Conservation (phyloP, 2,888 invertebrate species). For the Hirtodrosophila cameraria region DNA sequence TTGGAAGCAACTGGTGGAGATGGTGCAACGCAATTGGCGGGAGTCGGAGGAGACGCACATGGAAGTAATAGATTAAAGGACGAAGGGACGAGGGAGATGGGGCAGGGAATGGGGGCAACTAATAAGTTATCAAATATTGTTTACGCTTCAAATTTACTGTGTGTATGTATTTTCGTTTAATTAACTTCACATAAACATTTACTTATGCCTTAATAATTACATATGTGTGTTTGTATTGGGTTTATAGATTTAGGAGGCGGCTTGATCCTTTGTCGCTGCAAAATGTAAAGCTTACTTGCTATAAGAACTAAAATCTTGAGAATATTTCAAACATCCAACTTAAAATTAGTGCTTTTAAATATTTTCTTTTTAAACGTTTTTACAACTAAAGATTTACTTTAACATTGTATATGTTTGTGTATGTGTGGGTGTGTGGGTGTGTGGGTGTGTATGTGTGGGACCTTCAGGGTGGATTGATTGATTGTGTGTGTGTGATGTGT, state of each 20-base stretch:
- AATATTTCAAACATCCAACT: constrained; percentile 36
- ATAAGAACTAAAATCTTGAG: constrained; percentile 44
- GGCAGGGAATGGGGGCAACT: background rate
- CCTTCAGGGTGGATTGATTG: no score
- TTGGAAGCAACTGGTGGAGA: constrained; percentile 92
- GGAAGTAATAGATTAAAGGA: constrained; percentile 66
- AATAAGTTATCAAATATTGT: constrained; percentile 19
- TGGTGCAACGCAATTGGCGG: constrained; percentile 93
- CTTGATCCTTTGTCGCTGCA: constrained; percentile 29
- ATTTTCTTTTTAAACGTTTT: constrained; percentile 16
- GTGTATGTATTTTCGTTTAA: constrained; percentile 68
- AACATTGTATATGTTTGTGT: constrained; percentile 16
- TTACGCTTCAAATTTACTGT: constrained; percentile 40
- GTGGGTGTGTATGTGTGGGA: background rate
- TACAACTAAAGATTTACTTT: constrained; percentile 48
- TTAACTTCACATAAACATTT: constrained; percentile 76
- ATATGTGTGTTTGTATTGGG: constrained; percentile 41
- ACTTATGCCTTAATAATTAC: constrained; percentile 66
- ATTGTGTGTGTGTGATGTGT: background rate
- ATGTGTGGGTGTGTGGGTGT: background rate
- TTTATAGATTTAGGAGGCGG: constrained; percentile 34
- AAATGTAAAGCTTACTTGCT: constrained; percentile 34
- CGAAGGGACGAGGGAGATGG: constrained; percentile 4
- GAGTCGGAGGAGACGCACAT: constrained; percentile 88
- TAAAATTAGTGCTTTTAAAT: constrained; percentile 30